Evolutionary conservation across 2,888 invertebrate species (phyloP).

Genomic region (Gonocerus acuteangulatus): DNA sequence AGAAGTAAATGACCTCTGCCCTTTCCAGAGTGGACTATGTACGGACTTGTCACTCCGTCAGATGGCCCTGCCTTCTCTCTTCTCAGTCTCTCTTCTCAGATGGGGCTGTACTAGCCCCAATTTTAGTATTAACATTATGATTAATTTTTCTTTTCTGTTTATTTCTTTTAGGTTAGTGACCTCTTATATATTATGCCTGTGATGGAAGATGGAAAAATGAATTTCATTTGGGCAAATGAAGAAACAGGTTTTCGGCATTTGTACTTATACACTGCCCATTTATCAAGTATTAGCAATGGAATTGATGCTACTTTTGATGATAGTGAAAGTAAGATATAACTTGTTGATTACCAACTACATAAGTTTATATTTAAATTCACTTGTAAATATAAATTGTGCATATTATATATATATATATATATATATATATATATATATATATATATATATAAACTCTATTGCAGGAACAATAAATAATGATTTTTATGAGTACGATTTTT

Average conservation of each 20-base stretch:
- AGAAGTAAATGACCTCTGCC: no score
- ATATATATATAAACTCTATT: no score
- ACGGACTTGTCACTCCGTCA: no score
- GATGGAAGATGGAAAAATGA: conserved; percentile 44
- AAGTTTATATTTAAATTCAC: neutral
- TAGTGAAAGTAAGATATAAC: conserved; percentile 26
- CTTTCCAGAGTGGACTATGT: no score
- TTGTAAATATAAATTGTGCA: neutral
- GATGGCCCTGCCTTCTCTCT: no score
- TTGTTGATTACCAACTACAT: no score
- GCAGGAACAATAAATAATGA: no score
- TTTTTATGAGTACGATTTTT: no score
- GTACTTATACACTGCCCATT: conserved; percentile 59
- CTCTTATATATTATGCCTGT: conserved; percentile 71
- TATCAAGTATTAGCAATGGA: conserved; percentile 29
- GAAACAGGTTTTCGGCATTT: conserved; percentile 84
- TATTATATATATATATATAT: neutral
- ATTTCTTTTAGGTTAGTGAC: conserved; percentile 57
- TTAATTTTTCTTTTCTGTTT: no score
- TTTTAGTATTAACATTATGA: no score
- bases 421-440: neutral
- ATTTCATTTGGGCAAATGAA: conserved; percentile 88
- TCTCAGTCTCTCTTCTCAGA: no score
- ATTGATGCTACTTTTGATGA: conserved; percentile 34
- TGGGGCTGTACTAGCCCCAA: no score